Base-by-base conservation (phyloP, 2,113 vertebrate genomes). In the Oplegnathus fasciatus region DNA sequence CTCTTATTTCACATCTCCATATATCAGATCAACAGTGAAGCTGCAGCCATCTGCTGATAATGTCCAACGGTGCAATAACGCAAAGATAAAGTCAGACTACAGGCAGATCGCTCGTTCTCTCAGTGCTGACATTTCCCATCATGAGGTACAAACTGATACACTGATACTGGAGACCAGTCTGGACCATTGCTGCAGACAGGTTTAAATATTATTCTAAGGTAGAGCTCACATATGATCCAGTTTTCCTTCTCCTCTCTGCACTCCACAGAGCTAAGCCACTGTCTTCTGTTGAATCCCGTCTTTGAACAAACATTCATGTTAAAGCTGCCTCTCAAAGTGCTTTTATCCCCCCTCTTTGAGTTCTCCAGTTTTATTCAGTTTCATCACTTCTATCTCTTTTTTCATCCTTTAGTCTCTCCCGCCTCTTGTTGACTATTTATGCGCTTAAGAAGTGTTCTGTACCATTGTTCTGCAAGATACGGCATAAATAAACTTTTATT, bases 11-110 rank as follows among this genome's bases (percentile, higher is more conserved):
- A 68, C 48, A 28, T 61, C 30, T 64, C 26, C 30, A 22, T 26
- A 13, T 28, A 7, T 52, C 34, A 68, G 34, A 73, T 44, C 0
- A 52, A 7, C 61, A 55, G 77, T 1, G 46, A 75, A 28, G 80
- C 80, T 28, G 65, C 66, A 58, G 50, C 88, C 79, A 87, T 83
- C 86, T 75, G 85, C 80, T 68, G 68, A 62, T 64, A 4, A 55
- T 20, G 75, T 61, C 65, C 60, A 57, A 4, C 26, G 46, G 28
- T 14, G 60, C 85, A 40, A 4, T 0, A 34, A 78, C 57, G 30
- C 46, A 80, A 2, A 60, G 22, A 48, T 42, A 3, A 44, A 46
- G 66, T 26, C 11, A 1, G 42, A 34, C 40, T n/a, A n/a, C 57
- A 42, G 60, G n/a, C 68, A 15, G 32, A 18, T 54, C 42, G 13